These are phyloP conservation scores for zebrafish (Danio rerio) DNA, from an alignment of 2,113 vertebrate genomes.

Conservation along the genomic window GRCz12tu NC_133186.1:33468501-33469000, in stretches of 20 bases:
- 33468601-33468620: slow-evolving; percentile 49
- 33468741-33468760: slow-evolving; percentile 65
- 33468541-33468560: slow-evolving; percentile 69
- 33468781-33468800: slow-evolving; percentile 25
- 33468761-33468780: slow-evolving; percentile 58
- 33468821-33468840: slow-evolving; percentile 34
- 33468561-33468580: slow-evolving; percentile 50
- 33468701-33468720: slow-evolving; percentile 70
- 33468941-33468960: slow-evolving; percentile 49
- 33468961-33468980: not conserved
- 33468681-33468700: slow-evolving; percentile 68
- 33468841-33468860: slow-evolving; percentile 43
- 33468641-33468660: slow-evolving; percentile 50
- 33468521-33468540: slow-evolving; percentile 70
- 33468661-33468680: slow-evolving; percentile 65
- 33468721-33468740: slow-evolving; percentile 47
- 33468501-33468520: slow-evolving; percentile 69
- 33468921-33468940: slow-evolving; percentile 59
- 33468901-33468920: slow-evolving; percentile 51
- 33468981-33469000: not conserved
- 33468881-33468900: slow-evolving; percentile 26
- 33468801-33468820: slow-evolving; percentile 51
- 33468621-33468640: slow-evolving; percentile 32
- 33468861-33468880: slow-evolving; percentile 48
- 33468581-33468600: slow-evolving; percentile 61